Conservation (phyloP, 2,113 vertebrate genomes). For the Protobothrops flavoviridis region DNA sequence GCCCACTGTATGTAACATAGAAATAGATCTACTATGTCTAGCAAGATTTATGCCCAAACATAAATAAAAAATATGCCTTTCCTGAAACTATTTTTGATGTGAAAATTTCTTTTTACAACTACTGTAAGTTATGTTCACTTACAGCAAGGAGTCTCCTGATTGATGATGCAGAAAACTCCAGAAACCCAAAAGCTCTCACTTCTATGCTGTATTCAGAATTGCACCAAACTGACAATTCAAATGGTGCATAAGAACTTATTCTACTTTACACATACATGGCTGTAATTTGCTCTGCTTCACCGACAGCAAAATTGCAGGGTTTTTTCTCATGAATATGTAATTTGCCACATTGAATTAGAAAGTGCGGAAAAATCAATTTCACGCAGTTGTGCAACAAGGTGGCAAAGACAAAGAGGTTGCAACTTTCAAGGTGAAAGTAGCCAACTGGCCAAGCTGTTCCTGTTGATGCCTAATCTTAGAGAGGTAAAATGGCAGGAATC, state of each 20-base stretch:
- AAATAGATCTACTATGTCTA: background rate
- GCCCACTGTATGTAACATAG: background rate
- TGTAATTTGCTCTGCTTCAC: conserved; percentile 14
- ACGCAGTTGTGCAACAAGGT: background rate
- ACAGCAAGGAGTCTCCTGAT: background rate
- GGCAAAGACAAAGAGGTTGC: background rate
- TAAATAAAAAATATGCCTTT: background rate
- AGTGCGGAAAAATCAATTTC: conserved; percentile 1
- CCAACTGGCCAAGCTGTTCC: background rate
- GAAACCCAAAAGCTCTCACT: background rate
- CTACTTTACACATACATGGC: background rate
- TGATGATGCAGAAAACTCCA: too few species aligned
- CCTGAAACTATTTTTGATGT: background rate
- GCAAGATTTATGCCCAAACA: background rate
- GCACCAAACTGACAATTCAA: accelerated
- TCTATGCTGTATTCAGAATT: background rate
- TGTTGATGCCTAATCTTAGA: background rate
- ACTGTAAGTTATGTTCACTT: background rate
- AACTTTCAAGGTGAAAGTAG: conserved; percentile 17
- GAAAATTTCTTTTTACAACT: background rate
- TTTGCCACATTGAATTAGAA: conserved; percentile 7
- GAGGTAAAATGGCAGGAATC: background rate
- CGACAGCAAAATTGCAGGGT: conserved; percentile 19
- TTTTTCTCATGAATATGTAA: conserved; percentile 8
- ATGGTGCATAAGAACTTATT: background rate